Percentiles rank a stretch among this genome's conserved stretches.
phyloP scores from a whole-genome alignment of 2,888 invertebrate species.

The Lysandra bellargus region DNA sequence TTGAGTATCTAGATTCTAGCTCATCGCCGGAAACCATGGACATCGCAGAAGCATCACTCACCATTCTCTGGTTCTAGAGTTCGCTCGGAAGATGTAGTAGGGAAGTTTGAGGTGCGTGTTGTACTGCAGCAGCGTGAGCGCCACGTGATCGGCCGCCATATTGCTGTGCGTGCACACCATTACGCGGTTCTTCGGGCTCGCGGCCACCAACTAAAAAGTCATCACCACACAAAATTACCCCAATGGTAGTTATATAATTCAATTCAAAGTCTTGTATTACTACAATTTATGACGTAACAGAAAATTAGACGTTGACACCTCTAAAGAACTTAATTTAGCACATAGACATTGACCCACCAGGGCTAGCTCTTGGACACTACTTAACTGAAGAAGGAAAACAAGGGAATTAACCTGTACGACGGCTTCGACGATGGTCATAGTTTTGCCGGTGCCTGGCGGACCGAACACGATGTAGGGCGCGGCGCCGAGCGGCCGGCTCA shows the following conservation, averaged over 20 bases:
- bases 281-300: too few relatives aligned
- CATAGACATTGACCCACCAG: too few relatives aligned
- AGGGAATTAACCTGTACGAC: slow-evolving; percentile 55
- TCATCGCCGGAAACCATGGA: neutral
- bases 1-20: too few relatives aligned
- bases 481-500: slow-evolving; percentile 79
- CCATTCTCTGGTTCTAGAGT: slow-evolving; percentile 60
- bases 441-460: slow-evolving; percentile 90
- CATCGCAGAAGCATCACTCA: slow-evolving; percentile 37
- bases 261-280: neutral
- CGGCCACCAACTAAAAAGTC: slow-evolving; percentile 50
- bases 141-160: slow-evolving; percentile 69
- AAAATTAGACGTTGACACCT: too few relatives aligned
- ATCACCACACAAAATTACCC: neutral
- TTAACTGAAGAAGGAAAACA: neutral
- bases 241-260: neutral
- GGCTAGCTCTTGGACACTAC: too few relatives aligned
- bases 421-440: slow-evolving; percentile 70
- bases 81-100: slow-evolving; percentile 58
- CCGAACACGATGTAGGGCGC: slow-evolving; percentile 90
- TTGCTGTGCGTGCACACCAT: slow-evolving; percentile 69
- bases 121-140: slow-evolving; percentile 55
- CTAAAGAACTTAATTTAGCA: too few relatives aligned
- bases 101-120: slow-evolving; percentile 53
- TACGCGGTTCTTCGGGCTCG: slow-evolving; percentile 49